Base-by-base conservation (phyloP, 2,797 vertebrate species). In the Malacoraja senta region DNA sequence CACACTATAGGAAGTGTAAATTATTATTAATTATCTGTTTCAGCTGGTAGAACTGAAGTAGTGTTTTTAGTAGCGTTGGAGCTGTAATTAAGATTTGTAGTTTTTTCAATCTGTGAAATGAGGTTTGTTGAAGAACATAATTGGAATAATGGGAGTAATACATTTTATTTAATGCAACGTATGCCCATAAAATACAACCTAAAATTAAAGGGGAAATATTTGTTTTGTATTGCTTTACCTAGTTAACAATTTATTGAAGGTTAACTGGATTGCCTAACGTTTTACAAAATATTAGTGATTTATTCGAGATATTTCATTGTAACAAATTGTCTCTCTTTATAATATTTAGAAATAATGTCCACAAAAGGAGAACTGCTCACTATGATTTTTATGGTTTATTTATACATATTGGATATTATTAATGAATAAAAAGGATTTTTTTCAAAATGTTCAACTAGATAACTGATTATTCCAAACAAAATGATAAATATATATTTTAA, bases 41-140 rank as follows among this genome's bases (percentile, higher is more conserved):
- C 96, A 96, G 95, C 95, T 96, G 94, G 95, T 95, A 96, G 96
- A 95, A 94, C 96, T 97, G 71, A 96, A 96, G 96, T 98, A 97
- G 96, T 97, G 97, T 96, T 97, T 97, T 96, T 97, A 96, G 95
- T 95, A 68, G 95, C 90, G 94, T 95, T 96, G 96, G 95, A 96
- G 96, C 96, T 96, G 97, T 98, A 97, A 98, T 97, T 97, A 97
- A 97, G 96, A 96, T 96, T 98, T 98, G 97, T 96, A 96, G 96
- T 96, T 97, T 96, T 76, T 97, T 97, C 96, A 97, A 96, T 98
- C 98, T 97, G 95, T 94, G 95, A 95, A 95, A 96, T 95, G 95
- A 96, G 96, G 95, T 94, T 95, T 94, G 94, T 95, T 95, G 94
- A 94, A 95, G 95, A 96, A 96, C 94, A 94, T 95, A 95, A 95